These are phyloP conservation scores for Patella depressa DNA, from an alignment of 2,888 invertebrate species.

Conservation along the genomic window DNA sequence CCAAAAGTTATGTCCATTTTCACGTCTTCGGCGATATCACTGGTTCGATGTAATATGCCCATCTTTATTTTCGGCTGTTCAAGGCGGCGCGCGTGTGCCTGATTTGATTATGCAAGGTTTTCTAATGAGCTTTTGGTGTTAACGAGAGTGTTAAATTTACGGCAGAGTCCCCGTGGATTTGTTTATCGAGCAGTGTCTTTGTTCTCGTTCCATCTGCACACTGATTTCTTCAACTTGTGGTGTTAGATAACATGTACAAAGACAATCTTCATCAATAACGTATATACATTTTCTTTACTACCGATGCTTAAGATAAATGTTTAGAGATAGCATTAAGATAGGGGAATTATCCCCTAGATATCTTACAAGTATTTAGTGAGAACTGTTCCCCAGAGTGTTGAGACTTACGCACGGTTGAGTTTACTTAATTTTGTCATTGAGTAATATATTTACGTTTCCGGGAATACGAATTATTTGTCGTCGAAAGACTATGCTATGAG, in stretches of 20 bases:
- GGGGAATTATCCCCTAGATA: too few species aligned
- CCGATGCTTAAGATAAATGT: constrained; percentile 3
- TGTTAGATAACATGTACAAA: constrained; percentile 9
- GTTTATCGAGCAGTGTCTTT: neutral
- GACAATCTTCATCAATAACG: neutral
- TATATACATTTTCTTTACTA: neutral
- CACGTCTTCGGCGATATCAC: too few species aligned
- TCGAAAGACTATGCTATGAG: too few species aligned
- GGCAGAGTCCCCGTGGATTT: constrained; percentile 3
- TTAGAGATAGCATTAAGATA: neutral
- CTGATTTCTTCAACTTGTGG: neutral
- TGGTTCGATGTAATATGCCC: too few species aligned
- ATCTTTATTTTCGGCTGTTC: too few species aligned
- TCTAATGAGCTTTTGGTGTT: neutral
- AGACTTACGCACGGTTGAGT: too few species aligned
- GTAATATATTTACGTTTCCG: too few species aligned
- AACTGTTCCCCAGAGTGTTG: too few species aligned
- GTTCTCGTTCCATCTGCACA: constrained; percentile 1
- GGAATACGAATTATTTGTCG: too few species aligned
- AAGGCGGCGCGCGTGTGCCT: neutral
- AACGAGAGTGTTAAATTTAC: constrained; percentile 7
- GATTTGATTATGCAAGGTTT: constrained; percentile 7
- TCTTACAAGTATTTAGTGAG: too few species aligned
- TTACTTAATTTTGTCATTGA: too few species aligned
- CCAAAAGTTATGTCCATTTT: too few species aligned